Base-by-base conservation (phyloP, 2,888 invertebrate species). In the Alloscopus bannaensis region DNA sequence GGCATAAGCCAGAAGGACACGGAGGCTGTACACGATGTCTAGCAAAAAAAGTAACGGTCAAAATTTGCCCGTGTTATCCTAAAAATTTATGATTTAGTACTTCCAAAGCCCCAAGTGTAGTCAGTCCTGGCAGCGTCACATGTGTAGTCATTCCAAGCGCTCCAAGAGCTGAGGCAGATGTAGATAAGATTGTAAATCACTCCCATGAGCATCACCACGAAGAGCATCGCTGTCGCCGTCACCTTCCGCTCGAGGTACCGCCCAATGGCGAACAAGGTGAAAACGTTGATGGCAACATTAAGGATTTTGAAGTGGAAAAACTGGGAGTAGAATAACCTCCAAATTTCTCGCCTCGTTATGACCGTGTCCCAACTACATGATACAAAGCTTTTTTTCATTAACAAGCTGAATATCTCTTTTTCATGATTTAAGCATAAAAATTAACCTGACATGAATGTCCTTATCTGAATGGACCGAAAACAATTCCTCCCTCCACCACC, bases 211-310 rank as follows among this genome's bases (percentile, higher is more conserved):
- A 76, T 31, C 24, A 83, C 59, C 11, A 80, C 24, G 13, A 68
- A 0, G 20, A 83, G 2, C 75, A 81, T 64, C 8, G 81, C 79
- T 0, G 11, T 0, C 20, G 6, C 40, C 3, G 78, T 79, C 2
- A 83, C 47, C 40, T 79, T 83, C 26, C 73, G 31, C 29, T 83
- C 83, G 18, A 83, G 28, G 24, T 79, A 81, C 2, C 81, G 73
- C 11, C 80, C 55, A 28, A 81, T 52, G 11, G 81, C 36, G 29
- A 68, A 55, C 20, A 81, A 59, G 18, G 75, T 65, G 13, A 76
- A 52, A 3, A 42, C 28, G 59, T 68, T 81, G 24, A 75, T 36
- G 22, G 78, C 11, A 22, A 81, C 20, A 45, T 55, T 42, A 18
- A 59, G 2, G 22, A 22, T 29, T 2, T 45, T 60, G 36, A 81